These are phyloP conservation scores for Hydra vulgaris DNA, from an alignment of 30 jellyfish, hydroid and myxozoan genomes.

Conservation along the genomic window DNA sequence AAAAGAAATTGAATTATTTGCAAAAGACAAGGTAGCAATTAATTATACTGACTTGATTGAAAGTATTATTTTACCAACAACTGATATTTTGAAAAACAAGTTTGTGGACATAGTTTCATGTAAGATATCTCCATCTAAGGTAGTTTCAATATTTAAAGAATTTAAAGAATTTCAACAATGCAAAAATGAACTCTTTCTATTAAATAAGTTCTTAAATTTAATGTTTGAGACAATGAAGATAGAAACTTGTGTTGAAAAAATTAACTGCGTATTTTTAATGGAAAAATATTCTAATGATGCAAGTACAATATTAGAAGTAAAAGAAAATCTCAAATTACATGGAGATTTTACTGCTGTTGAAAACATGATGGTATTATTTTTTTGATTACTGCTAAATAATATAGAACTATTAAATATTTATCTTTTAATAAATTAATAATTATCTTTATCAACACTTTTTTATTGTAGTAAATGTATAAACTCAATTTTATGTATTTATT, in stretches of 20 bases:
- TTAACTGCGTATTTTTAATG: constrained; percentile 12
- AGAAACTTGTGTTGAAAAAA: constrained; percentile 4
- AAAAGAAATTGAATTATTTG: neutral
- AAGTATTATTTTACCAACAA: neutral
- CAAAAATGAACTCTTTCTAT: neutral
- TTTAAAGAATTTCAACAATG: too few relatives aligned
- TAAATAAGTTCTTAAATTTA: neutral
- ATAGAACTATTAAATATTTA: too few relatives aligned
- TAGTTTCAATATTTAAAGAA: neutral
- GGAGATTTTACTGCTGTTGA: constrained; percentile 24
- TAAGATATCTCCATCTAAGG: neutral
- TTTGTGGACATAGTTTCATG: neutral
- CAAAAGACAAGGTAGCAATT: neutral
- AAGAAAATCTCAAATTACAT: constrained; percentile 8
- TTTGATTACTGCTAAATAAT: too few relatives aligned
- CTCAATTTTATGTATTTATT: too few relatives aligned
- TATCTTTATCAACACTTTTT: too few relatives aligned
- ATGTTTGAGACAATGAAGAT: neutral
- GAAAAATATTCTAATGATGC: constrained; percentile 8
- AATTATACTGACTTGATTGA: neutral
- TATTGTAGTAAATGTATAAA: too few relatives aligned
- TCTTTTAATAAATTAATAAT: too few relatives aligned
- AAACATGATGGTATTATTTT: constrained; percentile 16
- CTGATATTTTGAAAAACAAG: neutral
- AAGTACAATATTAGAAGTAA: constrained; percentile 12